Evolutionary conservation across 2,113 vertebrate genomes (phyloP).

Genomic region (Rallus limicola): DNA sequence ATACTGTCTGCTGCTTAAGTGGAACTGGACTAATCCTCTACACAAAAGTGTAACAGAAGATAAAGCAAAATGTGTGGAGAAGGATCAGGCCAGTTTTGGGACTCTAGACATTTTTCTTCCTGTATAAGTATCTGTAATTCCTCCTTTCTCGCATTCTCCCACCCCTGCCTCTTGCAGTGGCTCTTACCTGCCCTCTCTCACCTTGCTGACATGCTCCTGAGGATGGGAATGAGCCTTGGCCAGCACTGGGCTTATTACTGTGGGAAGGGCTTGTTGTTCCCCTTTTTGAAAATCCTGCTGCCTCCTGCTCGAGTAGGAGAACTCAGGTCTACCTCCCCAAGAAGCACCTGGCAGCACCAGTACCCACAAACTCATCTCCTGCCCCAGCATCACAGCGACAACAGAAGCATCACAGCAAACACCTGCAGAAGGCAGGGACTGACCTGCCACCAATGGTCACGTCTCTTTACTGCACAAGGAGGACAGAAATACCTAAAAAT

Average conservation of each 20-base stretch:
- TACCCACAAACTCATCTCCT: background rate
- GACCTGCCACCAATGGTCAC: background rate
- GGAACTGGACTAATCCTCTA: background rate
- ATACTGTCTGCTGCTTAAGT: background rate
- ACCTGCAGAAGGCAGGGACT: background rate
- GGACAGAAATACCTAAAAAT: background rate
- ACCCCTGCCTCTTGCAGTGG: background rate
- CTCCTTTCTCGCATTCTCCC: background rate
- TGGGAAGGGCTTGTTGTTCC: background rate
- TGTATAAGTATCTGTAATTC: too few species aligned
- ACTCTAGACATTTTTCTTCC: background rate
- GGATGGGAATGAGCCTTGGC: background rate
- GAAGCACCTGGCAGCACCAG: background rate
- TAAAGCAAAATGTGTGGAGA: background rate
- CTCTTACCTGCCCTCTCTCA: background rate
- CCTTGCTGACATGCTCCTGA: background rate
- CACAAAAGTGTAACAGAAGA: background rate
- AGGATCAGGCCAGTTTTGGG: background rate
- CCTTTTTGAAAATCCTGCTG: background rate
- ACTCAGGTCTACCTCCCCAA: background rate
- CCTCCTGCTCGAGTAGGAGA: background rate
- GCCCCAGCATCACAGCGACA: background rate
- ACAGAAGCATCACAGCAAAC: fast-evolving
- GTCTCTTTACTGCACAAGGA: background rate
- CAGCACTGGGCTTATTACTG: background rate